These are phyloP conservation scores for Actias luna DNA, from an alignment of 2,888 invertebrate genomes.

Conservation along the genomic window DNA sequence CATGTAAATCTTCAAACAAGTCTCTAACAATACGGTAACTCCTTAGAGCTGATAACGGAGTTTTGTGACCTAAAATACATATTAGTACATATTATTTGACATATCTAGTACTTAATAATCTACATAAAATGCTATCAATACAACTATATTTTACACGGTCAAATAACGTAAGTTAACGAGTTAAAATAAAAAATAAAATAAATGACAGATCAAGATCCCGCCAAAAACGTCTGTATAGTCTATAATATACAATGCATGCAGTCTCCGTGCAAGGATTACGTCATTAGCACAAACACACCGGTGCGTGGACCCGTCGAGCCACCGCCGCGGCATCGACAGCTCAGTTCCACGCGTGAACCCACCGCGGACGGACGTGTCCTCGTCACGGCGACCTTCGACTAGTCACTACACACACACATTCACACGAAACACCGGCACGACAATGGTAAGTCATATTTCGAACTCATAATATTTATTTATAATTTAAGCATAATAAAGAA, in stretches of 20 bases:
- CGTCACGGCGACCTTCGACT: neutral
- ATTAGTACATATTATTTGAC: too few relatives aligned
- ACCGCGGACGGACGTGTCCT: neutral
- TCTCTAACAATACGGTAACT: too few relatives aligned
- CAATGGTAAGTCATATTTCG: slow-evolving; percentile 7
- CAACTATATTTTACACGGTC: too few relatives aligned
- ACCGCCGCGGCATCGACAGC: neutral
- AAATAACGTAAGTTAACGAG: too few relatives aligned
- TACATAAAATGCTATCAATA: too few relatives aligned
- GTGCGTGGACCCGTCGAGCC: neutral
- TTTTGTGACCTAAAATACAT: too few relatives aligned
- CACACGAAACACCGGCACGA: neutral
- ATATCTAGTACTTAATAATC: too few relatives aligned
- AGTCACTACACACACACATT: neutral
- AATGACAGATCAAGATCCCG: too few relatives aligned
- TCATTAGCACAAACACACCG: neutral
- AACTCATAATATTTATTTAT: neutral
- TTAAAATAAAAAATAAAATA: too few relatives aligned
- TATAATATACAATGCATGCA: neutral
- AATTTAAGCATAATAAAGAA: neutral
- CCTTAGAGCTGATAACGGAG: too few relatives aligned
- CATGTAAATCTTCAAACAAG: too few relatives aligned
- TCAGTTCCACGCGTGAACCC: neutral
- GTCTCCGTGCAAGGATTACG: slow-evolving; percentile 5
- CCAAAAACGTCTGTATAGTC: too few relatives aligned